Evolutionary conservation across 2,113 vertebrate species (phyloP).

Genomic region (Lichenostomus cassidix): DNA sequence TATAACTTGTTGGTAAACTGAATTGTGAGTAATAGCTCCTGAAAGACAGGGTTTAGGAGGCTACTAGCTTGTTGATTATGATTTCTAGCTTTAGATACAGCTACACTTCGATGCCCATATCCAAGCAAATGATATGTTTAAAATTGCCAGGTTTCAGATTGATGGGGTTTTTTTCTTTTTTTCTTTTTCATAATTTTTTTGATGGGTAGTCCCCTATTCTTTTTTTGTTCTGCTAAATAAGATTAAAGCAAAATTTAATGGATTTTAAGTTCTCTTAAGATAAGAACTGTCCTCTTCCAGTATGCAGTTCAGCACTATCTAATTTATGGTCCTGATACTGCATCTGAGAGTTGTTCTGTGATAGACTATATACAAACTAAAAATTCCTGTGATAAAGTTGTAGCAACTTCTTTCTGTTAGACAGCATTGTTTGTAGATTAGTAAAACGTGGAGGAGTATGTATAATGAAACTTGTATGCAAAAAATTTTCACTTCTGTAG

Average conservation of each 20-base stretch:
- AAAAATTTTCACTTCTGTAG: constrained; percentile 1
- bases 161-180: fast-evolving
- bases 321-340: neutral
- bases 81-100: neutral
- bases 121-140: neutral
- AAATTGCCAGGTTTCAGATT: neutral
- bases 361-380: neutral
- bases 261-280: neutral
- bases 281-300: neutral
- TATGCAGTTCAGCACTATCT: neutral
- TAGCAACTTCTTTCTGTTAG: neutral
- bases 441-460: neutral
- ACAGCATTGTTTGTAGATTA: neutral
- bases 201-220: fast-evolving
- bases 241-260: neutral
- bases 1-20: neutral
- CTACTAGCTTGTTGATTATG: neutral
- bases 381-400: neutral
- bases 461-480: neutral
- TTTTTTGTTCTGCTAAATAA: neutral
- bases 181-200: neutral
- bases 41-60: neutral
- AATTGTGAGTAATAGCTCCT: neutral
- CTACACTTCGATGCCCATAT: neutral
- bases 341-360: neutral